These are phyloP conservation scores for Philereme transversata DNA, from an alignment of 2,888 invertebrate genomes.

Conservation along the genomic window DNA sequence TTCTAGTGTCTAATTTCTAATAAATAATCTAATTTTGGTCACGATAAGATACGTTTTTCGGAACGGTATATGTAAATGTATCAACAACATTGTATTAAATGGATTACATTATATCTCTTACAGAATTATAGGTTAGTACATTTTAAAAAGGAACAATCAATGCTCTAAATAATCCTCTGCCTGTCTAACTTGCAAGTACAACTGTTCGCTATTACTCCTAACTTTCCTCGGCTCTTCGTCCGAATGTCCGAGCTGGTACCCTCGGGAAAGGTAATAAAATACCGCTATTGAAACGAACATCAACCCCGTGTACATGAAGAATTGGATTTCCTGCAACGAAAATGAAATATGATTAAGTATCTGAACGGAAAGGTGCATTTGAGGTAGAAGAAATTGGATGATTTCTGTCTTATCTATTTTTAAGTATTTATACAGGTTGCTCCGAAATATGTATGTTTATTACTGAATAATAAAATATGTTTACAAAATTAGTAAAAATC, in stretches of 20 bases:
- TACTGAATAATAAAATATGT: no score
- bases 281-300: constrained; percentile 89
- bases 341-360: not conserved
- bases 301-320: constrained; percentile 90
- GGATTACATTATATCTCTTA: no score
- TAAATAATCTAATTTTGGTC: no score
- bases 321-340: constrained; percentile 87
- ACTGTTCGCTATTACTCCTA: constrained; percentile 57
- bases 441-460: no score
- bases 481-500: no score
- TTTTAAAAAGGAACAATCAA: constrained; percentile 23
- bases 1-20: no score
- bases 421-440: no score
- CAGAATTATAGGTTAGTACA: not conserved
- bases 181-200: constrained; percentile 61
- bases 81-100: no score
- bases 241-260: constrained; percentile 51
- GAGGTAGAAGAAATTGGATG: no score
- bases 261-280: constrained; percentile 82
- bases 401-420: no score
- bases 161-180: constrained; percentile 59
- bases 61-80: no score
- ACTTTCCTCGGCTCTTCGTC: constrained; percentile 31
- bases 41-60: no score
- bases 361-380: not conserved